Evolutionary conservation across 2,797 vertebrate genomes (phyloP).

Genomic region (Pempheris klunzingeri): DNA sequence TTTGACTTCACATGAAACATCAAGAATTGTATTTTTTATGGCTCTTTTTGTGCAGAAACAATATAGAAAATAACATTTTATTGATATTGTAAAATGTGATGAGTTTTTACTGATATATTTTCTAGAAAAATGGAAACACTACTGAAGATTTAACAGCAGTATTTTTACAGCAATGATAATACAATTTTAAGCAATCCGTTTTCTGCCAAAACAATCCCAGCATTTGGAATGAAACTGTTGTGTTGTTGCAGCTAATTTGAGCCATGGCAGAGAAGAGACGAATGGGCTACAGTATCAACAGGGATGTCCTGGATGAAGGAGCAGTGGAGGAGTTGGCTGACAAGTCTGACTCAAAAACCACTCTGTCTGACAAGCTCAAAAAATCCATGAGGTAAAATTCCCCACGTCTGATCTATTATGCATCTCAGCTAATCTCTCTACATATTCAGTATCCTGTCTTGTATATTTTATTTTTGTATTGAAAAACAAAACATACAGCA

Average conservation of each 20-base stretch:
- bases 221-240: background rate
- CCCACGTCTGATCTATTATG: background rate
- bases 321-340: slow-evolving; percentile 76
- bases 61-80: background rate
- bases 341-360: slow-evolving; percentile 61
- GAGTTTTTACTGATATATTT: background rate
- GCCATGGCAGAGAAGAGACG: slow-evolving; percentile 64
- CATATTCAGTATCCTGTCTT: background rate
- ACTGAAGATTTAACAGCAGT: background rate
- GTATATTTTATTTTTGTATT: background rate
- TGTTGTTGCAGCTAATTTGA: background rate
- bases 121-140: too few species aligned
- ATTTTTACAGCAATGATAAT: background rate
- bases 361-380: slow-evolving; percentile 73
- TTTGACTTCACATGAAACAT: background rate
- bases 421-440: background rate
- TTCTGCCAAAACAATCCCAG: background rate
- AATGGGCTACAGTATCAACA: slow-evolving; percentile 70
- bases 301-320: slow-evolving; percentile 81
- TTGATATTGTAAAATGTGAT: background rate
- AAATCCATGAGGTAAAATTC: slow-evolving; percentile 75
- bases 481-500: background rate
- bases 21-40: background rate
- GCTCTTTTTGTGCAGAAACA: background rate
- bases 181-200: background rate